Base-by-base conservation (phyloP, 1,140 invertebrate species). In the Lordiphosa collinella region DNA sequence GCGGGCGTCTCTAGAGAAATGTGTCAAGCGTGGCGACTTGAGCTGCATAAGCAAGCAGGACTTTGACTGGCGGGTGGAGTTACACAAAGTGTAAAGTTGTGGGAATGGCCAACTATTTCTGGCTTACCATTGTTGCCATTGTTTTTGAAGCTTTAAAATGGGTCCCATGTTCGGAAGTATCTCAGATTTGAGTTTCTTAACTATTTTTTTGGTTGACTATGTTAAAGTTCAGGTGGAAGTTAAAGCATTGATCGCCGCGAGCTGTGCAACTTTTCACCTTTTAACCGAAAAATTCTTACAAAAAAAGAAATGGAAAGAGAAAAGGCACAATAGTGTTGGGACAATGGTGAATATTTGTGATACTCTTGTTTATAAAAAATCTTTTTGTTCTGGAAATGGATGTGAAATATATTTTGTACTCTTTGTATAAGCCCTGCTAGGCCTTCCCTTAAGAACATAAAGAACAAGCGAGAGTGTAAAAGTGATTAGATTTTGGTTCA, bases 11-110 rank as follows among this genome's bases (percentile, higher is more conserved):
- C 71, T 51, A 50, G 76, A 82, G 78, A 82, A 82, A 84, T 82
- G 78, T 82, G 76, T 82, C 76, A 82, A 76, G 67, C 76, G 78
- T 70, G 75, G 66, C 61, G 73, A 75, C 76, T 82, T 80, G 76
- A 70, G 75, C 54, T 75, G 75, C 75, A 80, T 80, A 82, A 82
- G 50, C 76, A 80, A 80, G 54, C 71, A 80, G 47, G 14, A 18
- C 14, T 40, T 35, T 14, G 37, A 8, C 5, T 32, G 2, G 22
- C n/a, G 14, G 18, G 12, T 13, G 11, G 51, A 57, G 34, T 11
- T 16, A n/a, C 9, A 8, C 11, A 10, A 11, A 8, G 16, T 12
- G 3, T 18, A 10, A 43, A 3, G 63, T 43, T 44, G 35, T 25
- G 11, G 11, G 31, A 32, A 29, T 43, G 46, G 38, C 16, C 51